phyloP scores from a whole-genome alignment of 1,140 invertebrate genomes.

The Wasmannia auropunctata region DNA sequence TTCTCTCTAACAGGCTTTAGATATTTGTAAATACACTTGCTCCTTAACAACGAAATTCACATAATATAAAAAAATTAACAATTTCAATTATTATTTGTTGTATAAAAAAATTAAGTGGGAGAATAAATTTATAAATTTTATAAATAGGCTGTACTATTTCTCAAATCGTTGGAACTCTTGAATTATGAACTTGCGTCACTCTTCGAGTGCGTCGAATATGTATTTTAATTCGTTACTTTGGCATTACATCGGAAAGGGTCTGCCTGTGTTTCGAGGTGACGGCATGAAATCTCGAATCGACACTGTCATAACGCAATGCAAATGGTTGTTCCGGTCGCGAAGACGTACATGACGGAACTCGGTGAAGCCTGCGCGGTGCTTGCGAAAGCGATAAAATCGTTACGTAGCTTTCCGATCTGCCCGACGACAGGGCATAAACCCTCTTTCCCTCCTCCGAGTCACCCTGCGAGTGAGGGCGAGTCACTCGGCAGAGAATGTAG shows the following conservation, averaged over 20 bases:
- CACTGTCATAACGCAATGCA: not conserved
- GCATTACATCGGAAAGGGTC: not conserved
- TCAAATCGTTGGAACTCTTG: not conserved
- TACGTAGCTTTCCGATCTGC: constrained; percentile 57
- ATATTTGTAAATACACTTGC: not conserved
- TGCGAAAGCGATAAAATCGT: constrained; percentile 64
- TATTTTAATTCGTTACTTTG: constrained; percentile 2
- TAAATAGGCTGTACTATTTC: too few species aligned
- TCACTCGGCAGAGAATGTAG: constrained; percentile 63
- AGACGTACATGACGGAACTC: not conserved
- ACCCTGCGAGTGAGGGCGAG: constrained; percentile 58
- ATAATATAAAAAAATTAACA: too few species aligned
- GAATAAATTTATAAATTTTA: not conserved
- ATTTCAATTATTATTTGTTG: too few species aligned
- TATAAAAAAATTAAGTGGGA: not conserved
- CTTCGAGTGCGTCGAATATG: not conserved
- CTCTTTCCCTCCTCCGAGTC: constrained; percentile 55
- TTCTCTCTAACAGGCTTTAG: not conserved
- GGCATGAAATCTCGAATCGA: not conserved
- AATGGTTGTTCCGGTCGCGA: not conserved
- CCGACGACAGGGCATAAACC: constrained; percentile 12
- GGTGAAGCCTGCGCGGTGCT: constrained; percentile 15
- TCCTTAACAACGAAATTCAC: too few species aligned
- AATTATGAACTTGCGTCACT: not conserved
- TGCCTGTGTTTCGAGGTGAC: not conserved